A percentile compares a stretch with the other conserved stretches of the same genome.
Conservation (phyloP, 2,113 vertebrate genomes). For the Zosterops lateralis region DNA sequence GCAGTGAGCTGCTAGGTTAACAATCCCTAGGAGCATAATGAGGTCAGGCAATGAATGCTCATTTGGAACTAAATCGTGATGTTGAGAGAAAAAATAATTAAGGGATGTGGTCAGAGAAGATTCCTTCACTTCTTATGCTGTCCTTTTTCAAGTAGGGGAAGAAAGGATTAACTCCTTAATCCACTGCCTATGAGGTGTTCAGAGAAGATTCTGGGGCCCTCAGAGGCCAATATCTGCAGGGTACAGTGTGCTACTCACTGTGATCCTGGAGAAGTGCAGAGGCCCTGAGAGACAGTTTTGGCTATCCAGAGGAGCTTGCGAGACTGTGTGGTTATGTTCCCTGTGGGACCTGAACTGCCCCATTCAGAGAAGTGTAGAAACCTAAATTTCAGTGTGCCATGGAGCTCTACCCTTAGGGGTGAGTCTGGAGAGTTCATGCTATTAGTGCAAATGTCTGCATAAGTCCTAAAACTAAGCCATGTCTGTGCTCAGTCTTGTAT, state of each 20-base stretch:
- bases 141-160: neutral
- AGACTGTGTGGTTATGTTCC: neutral
- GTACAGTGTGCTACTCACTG: neutral
- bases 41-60: neutral
- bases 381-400: neutral
- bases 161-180: slow-evolving; percentile 5
- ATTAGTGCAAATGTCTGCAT: neutral
- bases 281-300: neutral
- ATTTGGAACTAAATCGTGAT: slow-evolving; percentile 27
- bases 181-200: neutral
- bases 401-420: neutral
- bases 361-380: neutral
- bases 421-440: neutral
- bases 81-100: slow-evolving; percentile 28
- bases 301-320: neutral
- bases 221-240: neutral
- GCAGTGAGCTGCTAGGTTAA: neutral
- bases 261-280: neutral
- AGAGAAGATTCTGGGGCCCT: neutral
- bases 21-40: neutral
- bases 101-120: slow-evolving; percentile 1
- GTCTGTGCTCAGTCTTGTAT: neutral
- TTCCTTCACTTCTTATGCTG: neutral
- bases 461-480: neutral
- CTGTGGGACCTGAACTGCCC: neutral